Base-by-base conservation (phyloP, 2,113 vertebrate species). In the Myotis davidii region DNA sequence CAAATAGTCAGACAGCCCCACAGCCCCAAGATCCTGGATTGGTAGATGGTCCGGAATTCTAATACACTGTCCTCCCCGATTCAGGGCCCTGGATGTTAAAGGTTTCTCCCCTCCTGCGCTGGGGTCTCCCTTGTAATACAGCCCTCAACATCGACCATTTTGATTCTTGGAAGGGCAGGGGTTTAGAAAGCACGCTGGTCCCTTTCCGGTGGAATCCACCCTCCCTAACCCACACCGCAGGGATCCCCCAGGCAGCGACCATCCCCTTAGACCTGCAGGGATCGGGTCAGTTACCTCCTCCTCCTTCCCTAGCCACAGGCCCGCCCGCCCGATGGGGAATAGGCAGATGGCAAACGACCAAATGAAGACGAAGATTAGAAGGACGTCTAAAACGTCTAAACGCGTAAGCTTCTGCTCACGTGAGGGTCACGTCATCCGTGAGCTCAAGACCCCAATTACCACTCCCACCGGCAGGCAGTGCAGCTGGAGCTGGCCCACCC, bases 391-490 rank as follows among this genome's bases (percentile, higher is more conserved):
- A 93, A 84, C 32, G 25, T 81, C 84, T 82, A 95, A 81, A 93
- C 64, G 77, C 77, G 59, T 92, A 37, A 9, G 70, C 90, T 95
- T 45, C 52, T 0, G 88, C 88, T 94, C 97, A 97, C 96, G 96
- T 97, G 96, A 97, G 52, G 34, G 65, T 32, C 61, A 97, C 94
- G 96, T 97, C 97, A 97, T 39, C 39, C 23, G 11, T 69, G 84
- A 97, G 94, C 88, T 97, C 96, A 85, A 77, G 86, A 97, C 85
- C 95, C 96, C 65, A 61, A n/a, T 95, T 90, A 91, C 95, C 96
- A 93, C 94, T 93, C 96, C 90, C 70, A 89, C 85, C 72, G 56
- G 85, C 90, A 88, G 90, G 81, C 92, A 85, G 88, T 85, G 92
- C 64, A 4, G 67, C 94, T 82, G 81, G 29, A 89, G 81, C 48